Evolutionary conservation across 2,888 invertebrate genomes (phyloP).

Genomic region (Cephus pygmeus): DNA sequence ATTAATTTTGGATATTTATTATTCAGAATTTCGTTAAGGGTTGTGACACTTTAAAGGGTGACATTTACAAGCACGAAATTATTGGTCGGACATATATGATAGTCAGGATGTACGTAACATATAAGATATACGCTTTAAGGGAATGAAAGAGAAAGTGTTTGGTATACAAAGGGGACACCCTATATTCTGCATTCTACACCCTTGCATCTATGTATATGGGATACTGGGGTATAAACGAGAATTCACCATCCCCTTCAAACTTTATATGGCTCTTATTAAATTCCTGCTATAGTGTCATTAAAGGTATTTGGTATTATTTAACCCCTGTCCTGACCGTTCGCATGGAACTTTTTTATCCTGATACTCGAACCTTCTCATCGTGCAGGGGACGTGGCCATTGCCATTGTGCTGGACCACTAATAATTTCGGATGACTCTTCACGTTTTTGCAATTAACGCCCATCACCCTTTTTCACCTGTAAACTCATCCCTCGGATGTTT

Average conservation of each 20-base stretch:
- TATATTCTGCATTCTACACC: constrained; percentile 25
- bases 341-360: neutral
- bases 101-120: constrained; percentile 14
- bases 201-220: constrained; percentile 20
- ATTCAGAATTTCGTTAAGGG: constrained; percentile 21
- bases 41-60: constrained; percentile 26
- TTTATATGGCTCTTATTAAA: constrained; percentile 55
- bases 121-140: neutral
- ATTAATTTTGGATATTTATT: constrained; percentile 17
- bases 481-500: neutral
- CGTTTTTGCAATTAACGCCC: neutral
- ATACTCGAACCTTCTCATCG: neutral
- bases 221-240: constrained; percentile 42
- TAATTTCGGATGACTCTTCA: neutral
- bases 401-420: neutral
- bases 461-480: neutral
- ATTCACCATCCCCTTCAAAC: constrained; percentile 33
- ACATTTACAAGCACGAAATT: constrained; percentile 24
- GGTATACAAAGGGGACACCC: constrained; percentile 43
- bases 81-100: constrained; percentile 22
- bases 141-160: constrained; percentile 18
- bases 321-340: neutral
- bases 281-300: constrained; percentile 48
- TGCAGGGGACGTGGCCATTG: neutral
- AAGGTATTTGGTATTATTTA: constrained; percentile 32